A percentile compares a stretch with the other conserved stretches of the same genome.
phyloP scores from a whole-genome alignment of 2,797 vertebrate genomes.

The Anableps anableps region DNA sequence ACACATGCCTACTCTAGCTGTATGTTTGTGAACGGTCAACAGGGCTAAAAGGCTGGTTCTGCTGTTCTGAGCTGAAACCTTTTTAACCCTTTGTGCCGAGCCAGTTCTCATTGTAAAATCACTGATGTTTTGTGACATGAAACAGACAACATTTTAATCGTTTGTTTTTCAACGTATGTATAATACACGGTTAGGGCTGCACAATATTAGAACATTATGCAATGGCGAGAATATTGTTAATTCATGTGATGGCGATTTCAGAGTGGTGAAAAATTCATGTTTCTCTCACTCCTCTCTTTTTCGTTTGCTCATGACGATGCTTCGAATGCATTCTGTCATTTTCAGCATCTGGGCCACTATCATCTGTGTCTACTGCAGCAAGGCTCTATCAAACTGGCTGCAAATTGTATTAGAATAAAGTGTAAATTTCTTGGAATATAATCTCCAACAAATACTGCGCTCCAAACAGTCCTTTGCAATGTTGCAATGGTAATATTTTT shows the following conservation, averaged over 20 bases:
- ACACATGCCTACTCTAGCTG: neutral
- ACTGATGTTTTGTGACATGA: neutral
- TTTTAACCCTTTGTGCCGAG: too few relatives aligned
- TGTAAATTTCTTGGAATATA: neutral
- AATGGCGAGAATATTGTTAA: neutral
- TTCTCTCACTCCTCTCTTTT: neutral
- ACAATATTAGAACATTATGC: neutral
- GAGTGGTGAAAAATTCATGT: neutral
- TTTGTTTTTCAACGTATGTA: neutral
- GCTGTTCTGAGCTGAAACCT: too few relatives aligned
- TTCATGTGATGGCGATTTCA: neutral
- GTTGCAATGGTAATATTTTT: neutral
- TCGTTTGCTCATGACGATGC: neutral
- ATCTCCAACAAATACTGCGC: neutral
- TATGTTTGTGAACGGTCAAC: neutral
- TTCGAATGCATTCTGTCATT: neutral
- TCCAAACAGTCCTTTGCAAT: neutral
- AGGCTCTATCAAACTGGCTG: neutral
- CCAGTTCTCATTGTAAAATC: too few relatives aligned
- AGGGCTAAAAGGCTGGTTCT: neutral
- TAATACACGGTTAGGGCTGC: neutral
- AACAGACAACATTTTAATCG: neutral
- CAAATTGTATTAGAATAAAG: neutral
- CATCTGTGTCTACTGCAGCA: neutral
- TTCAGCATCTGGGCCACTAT: neutral